Base-by-base conservation (phyloP, 2,888 invertebrate species). In the Macropis europaea region DNA sequence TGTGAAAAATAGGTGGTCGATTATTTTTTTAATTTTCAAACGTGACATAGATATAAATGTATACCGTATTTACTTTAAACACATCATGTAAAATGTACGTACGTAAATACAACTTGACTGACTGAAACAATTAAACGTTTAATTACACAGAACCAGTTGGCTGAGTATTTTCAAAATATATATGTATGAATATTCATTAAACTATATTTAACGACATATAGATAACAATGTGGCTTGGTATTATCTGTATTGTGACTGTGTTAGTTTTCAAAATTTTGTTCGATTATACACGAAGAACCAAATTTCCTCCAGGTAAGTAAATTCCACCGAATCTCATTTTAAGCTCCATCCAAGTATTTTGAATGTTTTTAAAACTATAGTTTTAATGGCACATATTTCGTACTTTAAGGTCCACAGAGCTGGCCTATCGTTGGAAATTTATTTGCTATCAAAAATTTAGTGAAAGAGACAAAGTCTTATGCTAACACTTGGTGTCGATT, bases 401-500 rank as follows among this genome's bases (percentile, higher is more conserved):
- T 15, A 13, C 11, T 69, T 81, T 47, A 74, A 93, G 93, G 93
- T 56, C 93, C 93, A 0, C 78, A 66, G 28, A 92, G 92, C 88
- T 76, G 92, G 17, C 93, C 93, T 0, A 76, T 93, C 9, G 78
- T 93, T 0, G 93, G 93, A 1, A 92, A 92, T 71, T 90, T 91
- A 24, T 75, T 90, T 0, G 84, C 91, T 48, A 84, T 92, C n/a
- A 87, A 86, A 28, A 86, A 86, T 11, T 76, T 91, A 30, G 83
- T 90, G 9, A 80, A 82, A 9, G 83, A 88, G 53, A 88, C 91
- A 3, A 90, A 91, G 26, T 92, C 90, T 75, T 92, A 93, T 76
- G 93, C 93, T 86, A 90, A 93, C 73, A 94, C 93, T 0, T 92
- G 94, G 89, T 90, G 91, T 22, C 90, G 92, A 70, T 87, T 95